Percentiles rank a stretch among this genome's conserved stretches.
Evolutionary conservation across 2,797 vertebrate genomes (phyloP).

Genomic region (Cuculus canorus): DNA sequence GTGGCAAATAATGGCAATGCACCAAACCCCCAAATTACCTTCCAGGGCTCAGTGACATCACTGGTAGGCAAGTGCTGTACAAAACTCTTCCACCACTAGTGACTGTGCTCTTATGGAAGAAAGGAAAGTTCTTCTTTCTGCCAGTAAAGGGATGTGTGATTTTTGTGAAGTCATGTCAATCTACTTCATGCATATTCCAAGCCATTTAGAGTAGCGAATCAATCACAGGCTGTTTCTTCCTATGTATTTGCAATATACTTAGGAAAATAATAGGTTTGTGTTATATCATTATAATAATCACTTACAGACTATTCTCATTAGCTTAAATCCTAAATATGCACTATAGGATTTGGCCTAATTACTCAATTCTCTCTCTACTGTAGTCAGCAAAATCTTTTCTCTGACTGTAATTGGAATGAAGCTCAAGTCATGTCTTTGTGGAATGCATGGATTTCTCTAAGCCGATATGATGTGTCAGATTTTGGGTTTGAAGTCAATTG

Average conservation of each 20-base stretch:
- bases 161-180: background rate
- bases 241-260: background rate
- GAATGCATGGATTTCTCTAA: background rate
- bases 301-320: background rate
- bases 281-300: background rate
- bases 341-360: constrained; percentile 35
- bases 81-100: background rate
- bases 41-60: background rate
- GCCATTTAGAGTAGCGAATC: background rate
- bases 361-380: background rate
- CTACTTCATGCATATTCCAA: background rate
- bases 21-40: background rate
- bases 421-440: background rate
- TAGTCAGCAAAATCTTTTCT: background rate
- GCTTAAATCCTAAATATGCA: background rate
- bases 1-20: background rate
- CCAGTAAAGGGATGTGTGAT: background rate
- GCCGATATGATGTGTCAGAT: background rate
- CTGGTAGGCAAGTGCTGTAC: background rate
- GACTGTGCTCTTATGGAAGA: background rate
- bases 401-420: background rate
- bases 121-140: background rate
- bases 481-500: background rate
- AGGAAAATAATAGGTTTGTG: background rate
- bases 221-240: background rate